These are phyloP conservation scores for Aplodontia rufa DNA, from an alignment of 2,113 vertebrate genomes.

Conservation along the genomic window DNA sequence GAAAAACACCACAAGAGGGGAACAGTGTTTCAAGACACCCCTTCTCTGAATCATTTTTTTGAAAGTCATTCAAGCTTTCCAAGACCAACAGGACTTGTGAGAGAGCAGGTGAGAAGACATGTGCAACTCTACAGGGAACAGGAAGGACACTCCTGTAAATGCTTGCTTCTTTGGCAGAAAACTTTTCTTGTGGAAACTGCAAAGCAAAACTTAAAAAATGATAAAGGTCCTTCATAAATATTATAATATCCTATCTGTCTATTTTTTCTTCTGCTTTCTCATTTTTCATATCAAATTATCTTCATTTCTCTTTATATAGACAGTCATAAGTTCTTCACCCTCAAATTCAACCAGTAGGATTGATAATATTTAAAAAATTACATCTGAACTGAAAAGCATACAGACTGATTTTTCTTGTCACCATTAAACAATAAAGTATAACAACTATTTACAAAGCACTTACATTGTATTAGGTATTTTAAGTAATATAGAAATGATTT, in stretches of 20 bases:
- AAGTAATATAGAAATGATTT: neutral
- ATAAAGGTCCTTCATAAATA: neutral
- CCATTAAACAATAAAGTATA: neutral
- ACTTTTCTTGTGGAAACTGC: neutral
- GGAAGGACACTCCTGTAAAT: neutral
- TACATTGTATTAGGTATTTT: neutral
- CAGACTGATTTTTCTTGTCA: neutral
- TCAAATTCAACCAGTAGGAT: neutral
- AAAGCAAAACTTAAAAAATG: neutral
- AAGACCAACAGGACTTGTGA: neutral
- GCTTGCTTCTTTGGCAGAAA: neutral
- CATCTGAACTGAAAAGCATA: too few relatives aligned
- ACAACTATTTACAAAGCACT: neutral
- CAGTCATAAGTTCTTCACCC: neutral
- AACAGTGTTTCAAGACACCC: neutral
- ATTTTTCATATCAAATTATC: neutral
- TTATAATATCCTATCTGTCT: neutral
- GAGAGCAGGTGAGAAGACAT: neutral
- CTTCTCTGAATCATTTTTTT: neutral
- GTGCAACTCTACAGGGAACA: neutral
- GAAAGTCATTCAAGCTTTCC: neutral
- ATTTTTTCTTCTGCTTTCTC: neutral
- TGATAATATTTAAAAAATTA: too few relatives aligned
- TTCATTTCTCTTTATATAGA: neutral
- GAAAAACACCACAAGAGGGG: neutral